A percentile compares a stretch with the other conserved stretches of the same genome.
phyloP scores from a whole-genome alignment of 2,888 invertebrate species.

The Agrochola lota region DNA sequence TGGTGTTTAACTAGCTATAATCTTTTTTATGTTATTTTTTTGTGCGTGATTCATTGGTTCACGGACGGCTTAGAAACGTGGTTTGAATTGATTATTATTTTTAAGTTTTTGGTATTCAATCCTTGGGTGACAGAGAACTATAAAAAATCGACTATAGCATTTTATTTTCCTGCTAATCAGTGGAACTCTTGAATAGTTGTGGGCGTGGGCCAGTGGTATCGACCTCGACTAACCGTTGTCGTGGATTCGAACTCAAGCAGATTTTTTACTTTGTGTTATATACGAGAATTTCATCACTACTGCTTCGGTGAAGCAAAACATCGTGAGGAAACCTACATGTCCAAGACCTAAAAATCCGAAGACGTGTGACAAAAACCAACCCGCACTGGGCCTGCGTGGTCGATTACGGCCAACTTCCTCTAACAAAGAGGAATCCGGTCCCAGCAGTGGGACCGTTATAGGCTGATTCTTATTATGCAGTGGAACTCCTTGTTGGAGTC shows the following conservation, averaged over 20 bases:
- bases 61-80: slow-evolving; percentile 30
- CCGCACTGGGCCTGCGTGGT: neutral
- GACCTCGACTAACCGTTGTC: too few relatives aligned
- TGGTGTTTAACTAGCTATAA: slow-evolving; percentile 58
- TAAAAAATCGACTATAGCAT: neutral
- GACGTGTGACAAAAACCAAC: neutral
- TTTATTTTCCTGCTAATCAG: neutral
- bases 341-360: too few relatives aligned
- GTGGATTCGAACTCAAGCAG: too few relatives aligned
- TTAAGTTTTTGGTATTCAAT: slow-evolving; percentile 1
- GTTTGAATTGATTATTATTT: slow-evolving; percentile 39
- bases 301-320: neutral
- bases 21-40: slow-evolving; percentile 40
- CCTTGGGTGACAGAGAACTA: neutral
- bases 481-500: neutral
- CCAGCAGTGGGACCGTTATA: neutral
- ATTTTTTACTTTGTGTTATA: too few relatives aligned
- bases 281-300: too few relatives aligned
- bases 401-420: neutral
- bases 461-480: neutral
- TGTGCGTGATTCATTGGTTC: slow-evolving; percentile 55
- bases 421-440: neutral
- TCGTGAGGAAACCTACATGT: neutral
- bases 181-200: neutral
- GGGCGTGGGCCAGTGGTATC: too few relatives aligned